phyloP scores from a whole-genome alignment of 2,888 invertebrate genomes.

The Tenthredo livida region DNA sequence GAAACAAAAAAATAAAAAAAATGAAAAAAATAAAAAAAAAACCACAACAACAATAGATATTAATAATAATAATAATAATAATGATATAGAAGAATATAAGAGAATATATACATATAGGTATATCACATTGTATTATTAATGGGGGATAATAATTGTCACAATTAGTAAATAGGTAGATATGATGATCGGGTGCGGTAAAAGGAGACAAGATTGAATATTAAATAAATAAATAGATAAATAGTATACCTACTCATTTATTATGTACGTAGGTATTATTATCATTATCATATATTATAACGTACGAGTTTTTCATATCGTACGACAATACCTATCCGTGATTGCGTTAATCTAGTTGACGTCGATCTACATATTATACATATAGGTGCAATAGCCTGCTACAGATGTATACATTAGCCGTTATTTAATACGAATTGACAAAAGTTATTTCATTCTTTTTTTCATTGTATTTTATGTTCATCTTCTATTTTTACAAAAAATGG shows the following conservation, averaged over 20 bases:
- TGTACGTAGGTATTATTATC: not conserved
- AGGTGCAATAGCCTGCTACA: not conserved
- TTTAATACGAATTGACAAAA: too few species aligned
- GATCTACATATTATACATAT: not conserved
- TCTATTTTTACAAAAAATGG: not conserved
- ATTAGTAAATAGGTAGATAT: not conserved
- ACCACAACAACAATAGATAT: not conserved
- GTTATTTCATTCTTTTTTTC: too few species aligned
- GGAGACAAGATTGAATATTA: not conserved
- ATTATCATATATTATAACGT: not conserved
- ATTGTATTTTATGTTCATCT: too few species aligned
- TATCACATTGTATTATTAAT: not conserved
- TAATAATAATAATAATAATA: not conserved
- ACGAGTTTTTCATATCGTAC: not conserved
- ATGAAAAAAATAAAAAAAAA: not conserved
- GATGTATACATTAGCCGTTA: not conserved
- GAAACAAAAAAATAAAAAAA: constrained; percentile 54
- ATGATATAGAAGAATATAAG: not conserved
- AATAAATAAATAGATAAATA: not conserved
- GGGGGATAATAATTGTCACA: not conserved
- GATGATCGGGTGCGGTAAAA: not conserved
- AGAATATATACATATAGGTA: not conserved
- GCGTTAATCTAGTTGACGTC: not conserved
- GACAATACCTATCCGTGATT: not conserved
- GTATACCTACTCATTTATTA: not conserved